phyloP scores from a whole-genome alignment of 2,113 vertebrate genomes.

The Aspidoscelis tigris region DNA sequence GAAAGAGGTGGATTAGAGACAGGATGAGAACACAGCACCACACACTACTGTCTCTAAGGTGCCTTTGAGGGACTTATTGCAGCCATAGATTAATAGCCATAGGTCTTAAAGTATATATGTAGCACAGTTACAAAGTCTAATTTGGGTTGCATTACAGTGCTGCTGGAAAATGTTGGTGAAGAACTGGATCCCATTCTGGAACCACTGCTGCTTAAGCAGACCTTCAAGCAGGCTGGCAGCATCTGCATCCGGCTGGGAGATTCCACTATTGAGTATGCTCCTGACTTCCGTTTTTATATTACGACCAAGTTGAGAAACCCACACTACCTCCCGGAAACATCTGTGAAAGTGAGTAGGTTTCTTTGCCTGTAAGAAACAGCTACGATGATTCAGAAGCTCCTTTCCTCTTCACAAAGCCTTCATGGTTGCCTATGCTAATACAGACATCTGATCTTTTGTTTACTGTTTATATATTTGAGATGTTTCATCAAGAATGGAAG shows the following conservation, averaged over 20 bases:
- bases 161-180: constrained; percentile 89
- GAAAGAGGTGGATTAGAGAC: too few relatives aligned
- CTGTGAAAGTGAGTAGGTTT: constrained; percentile 80
- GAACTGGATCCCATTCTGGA: constrained; percentile 90
- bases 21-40: too few relatives aligned
- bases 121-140: not conserved
- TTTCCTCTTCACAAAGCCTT: not conserved
- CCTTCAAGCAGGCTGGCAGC: constrained; percentile 87
- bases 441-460: too few relatives aligned
- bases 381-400: not conserved
- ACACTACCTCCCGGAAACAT: constrained; percentile 88
- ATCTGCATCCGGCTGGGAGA: constrained; percentile 88
- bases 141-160: constrained; percentile 73
- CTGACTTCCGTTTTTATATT: constrained; percentile 89
- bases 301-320: constrained; percentile 91
- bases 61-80: too few relatives aligned
- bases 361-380: constrained; percentile 10
- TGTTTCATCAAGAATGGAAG: too few relatives aligned
- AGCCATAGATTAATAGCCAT: too few relatives aligned
- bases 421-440: too few relatives aligned
- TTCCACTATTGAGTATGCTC: constrained; percentile 83
- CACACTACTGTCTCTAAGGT: too few relatives aligned
- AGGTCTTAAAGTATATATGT: too few relatives aligned
- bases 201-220: constrained; percentile 87
- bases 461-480: too few relatives aligned